These are phyloP conservation scores for Saiga tatarica DNA, from an alignment of 2,113 vertebrate species.

Conservation along the genomic window DNA sequence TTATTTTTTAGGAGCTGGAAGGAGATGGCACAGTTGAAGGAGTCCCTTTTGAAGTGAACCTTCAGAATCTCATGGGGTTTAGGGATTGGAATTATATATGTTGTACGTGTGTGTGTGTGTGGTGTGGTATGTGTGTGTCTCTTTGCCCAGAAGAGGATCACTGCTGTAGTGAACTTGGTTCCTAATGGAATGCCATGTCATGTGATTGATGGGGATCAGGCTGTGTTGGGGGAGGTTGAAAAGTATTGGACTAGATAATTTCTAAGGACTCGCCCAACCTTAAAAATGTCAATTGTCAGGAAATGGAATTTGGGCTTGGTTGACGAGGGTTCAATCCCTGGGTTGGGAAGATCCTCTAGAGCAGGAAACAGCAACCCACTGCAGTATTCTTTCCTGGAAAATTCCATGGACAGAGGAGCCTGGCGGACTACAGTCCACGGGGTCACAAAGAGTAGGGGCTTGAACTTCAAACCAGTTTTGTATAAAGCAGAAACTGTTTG, in stretches of 20 bases:
- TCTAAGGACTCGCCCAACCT: background rate
- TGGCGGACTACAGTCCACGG: background rate
- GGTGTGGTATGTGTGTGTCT: background rate
- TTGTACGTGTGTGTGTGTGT: no score
- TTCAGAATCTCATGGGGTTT: background rate
- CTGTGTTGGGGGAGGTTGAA: background rate
- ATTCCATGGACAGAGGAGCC: background rate
- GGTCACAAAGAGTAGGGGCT: background rate
- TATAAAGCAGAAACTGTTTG: constrained; percentile 35
- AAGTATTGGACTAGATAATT: background rate
- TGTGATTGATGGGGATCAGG: background rate
- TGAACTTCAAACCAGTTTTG: constrained; percentile 45
- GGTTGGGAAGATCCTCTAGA: background rate
- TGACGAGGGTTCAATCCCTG: background rate
- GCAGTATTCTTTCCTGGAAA: background rate
- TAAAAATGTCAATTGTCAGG: background rate
- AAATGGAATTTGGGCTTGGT: background rate
- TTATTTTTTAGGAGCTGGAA: background rate
- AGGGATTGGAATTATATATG: background rate
- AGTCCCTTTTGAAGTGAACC: background rate
- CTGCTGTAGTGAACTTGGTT: background rate
- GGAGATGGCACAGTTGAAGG: background rate
- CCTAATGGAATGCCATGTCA: background rate
- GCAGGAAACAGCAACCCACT: background rate
- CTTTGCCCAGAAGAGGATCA: background rate